These are phyloP conservation scores for Antidorcas marsupialis DNA, from an alignment of 2,113 vertebrate species.

Conservation along the genomic window DNA sequence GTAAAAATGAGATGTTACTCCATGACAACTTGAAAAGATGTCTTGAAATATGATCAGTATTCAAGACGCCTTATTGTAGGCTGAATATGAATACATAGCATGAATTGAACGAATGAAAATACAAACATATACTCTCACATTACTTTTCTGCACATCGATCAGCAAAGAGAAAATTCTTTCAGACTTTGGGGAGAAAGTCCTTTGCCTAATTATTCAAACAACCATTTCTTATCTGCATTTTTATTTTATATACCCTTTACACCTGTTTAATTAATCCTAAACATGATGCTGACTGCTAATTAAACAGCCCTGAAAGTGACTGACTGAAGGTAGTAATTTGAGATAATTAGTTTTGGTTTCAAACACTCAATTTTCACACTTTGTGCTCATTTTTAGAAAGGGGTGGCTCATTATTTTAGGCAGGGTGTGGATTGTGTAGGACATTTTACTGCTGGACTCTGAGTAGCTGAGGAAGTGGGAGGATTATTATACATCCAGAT, in stretches of 20 bases:
- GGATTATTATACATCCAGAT: background rate
- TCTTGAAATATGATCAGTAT: constrained; percentile 2
- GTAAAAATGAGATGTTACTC: constrained; percentile 26
- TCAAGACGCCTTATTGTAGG: background rate
- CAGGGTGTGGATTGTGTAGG: constrained; percentile 22
- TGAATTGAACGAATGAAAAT: background rate
- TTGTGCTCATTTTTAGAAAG: constrained; percentile 73
- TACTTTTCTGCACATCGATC: background rate
- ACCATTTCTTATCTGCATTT: constrained; percentile 55
- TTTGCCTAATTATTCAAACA: constrained; percentile 58
- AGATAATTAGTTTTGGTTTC: constrained; percentile 77
- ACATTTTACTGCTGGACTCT: constrained; percentile 51
- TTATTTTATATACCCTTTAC: constrained; percentile 72
- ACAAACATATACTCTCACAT: background rate
- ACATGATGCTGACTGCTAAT: constrained; percentile 72
- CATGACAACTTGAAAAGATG: background rate
- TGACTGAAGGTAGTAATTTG: constrained; percentile 77
- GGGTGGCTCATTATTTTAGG: constrained; percentile 61
- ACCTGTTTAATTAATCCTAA: constrained; percentile 78
- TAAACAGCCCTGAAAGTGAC: constrained; percentile 72
- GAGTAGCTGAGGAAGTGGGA: constrained; percentile 4
- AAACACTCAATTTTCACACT: constrained; percentile 74
- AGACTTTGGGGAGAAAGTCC: constrained; percentile 56
- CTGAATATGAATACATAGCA: background rate
- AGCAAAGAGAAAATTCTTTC: constrained; percentile 34